Evolutionary conservation across 1,140 invertebrate species (phyloP), one percentile per base, ranked within the genome.

Genomic region (Heliconius nattereri): DNA sequence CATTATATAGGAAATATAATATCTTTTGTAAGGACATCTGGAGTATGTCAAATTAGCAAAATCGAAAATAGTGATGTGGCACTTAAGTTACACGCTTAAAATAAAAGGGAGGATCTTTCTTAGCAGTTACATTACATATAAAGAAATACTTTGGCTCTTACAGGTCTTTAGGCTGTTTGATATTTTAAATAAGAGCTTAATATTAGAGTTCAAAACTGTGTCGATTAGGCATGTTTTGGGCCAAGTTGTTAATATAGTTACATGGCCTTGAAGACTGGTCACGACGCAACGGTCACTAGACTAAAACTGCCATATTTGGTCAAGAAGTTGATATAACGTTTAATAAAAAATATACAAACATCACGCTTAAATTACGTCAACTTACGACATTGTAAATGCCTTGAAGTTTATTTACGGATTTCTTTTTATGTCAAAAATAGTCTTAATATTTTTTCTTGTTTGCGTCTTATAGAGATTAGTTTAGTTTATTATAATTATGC

Each of bases 361-460:
- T 77, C 75, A 79, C 70, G 79, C 73, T 35, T 79, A 78, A 72
- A 79, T 80, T 77, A 79, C 76, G 73, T 80, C 78, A 81, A 80
- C 75, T 79, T 60, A 26, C 80, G 78, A 75, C 78, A 81, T 81
- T 78, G 49, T 66, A 66, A 23, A 66, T 66, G 6, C 60, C 26
- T 16, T 29, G 26, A 26, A 29, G 23, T 29, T 29, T 29, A 66
- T 26, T 29, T 66, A 26, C 23, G 9, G 23, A 29, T 26, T 66
- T 66, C 57, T 66, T 26, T 3, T 26, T 66, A 11, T 13, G 19
- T 20, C 49, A 52, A 16, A 45, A 45, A 52, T 19, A 20, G 26
- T 29, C 57, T n/a, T 60, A 66, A 66, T 13, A 66, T 66, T 66
- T 66, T 29, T 16, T 66, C 7, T 9, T 66, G n/a, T 57, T 57